Evolutionary conservation across 2,888 invertebrate species (phyloP).

Genomic region (Morpho deidamia): DNA sequence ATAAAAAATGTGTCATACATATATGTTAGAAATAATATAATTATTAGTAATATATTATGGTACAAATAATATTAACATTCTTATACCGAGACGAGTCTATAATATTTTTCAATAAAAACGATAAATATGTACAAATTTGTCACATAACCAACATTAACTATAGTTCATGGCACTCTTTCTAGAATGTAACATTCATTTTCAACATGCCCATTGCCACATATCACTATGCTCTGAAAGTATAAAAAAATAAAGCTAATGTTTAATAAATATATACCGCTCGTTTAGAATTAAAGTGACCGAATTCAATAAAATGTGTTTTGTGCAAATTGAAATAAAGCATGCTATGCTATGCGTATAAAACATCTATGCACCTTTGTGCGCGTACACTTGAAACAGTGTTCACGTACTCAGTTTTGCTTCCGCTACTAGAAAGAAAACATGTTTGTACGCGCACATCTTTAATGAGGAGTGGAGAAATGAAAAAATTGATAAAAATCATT

Average conservation of each 20-base stretch:
- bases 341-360: too few relatives aligned
- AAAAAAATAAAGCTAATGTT: neutral
- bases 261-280: neutral
- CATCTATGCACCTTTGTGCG: too few relatives aligned
- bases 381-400: too few relatives aligned
- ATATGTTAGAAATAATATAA: constrained; percentile 37
- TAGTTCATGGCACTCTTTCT: constrained; percentile 67
- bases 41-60: constrained; percentile 38
- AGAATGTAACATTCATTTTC: constrained; percentile 45
- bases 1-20: constrained; percentile 46
- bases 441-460: too few relatives aligned
- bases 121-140: constrained; percentile 61
- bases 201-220: constrained; percentile 9
- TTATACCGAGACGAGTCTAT: constrained; percentile 40
- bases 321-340: too few relatives aligned
- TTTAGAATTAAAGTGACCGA: too few relatives aligned
- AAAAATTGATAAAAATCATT: too few relatives aligned
- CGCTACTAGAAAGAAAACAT: too few relatives aligned
- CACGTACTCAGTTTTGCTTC: too few relatives aligned
- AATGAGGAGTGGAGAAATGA: too few relatives aligned
- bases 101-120: constrained; percentile 53
- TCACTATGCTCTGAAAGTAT: neutral
- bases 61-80: constrained; percentile 44
- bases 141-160: constrained; percentile 41
- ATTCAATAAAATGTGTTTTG: too few relatives aligned